phyloP scores from a whole-genome alignment of 2,797 vertebrate genomes.

The Manis crassicaudata region DNA sequence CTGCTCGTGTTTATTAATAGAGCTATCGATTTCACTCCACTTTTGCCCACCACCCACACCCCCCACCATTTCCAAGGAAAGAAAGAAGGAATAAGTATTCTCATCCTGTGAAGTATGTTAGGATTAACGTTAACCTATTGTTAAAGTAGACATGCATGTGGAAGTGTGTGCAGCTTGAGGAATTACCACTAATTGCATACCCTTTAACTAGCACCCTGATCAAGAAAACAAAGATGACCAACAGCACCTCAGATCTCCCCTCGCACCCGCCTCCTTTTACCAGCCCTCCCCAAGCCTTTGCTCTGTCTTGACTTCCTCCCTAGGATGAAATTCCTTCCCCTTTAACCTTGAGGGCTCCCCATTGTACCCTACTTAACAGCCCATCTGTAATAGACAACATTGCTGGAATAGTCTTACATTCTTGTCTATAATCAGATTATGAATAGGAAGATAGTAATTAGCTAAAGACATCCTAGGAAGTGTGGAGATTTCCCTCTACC shows the following conservation, averaged over 20 bases:
- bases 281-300: background rate
- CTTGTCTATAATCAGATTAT: background rate
- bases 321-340: background rate
- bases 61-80: background rate
- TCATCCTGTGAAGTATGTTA: background rate
- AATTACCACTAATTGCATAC: background rate
- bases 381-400: background rate
- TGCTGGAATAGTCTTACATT: background rate
- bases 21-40: background rate
- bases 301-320: background rate
- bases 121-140: background rate
- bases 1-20: slow-evolving; percentile 31
- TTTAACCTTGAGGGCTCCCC: background rate
- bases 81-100: background rate
- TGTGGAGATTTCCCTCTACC: background rate
- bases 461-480: background rate
- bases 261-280: background rate
- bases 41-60: background rate
- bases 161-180: background rate
- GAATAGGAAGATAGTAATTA: slow-evolving; percentile 29
- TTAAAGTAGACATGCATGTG: background rate
- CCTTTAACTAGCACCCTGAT: background rate
- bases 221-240: background rate
- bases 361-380: background rate
- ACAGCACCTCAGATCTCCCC: too few relatives aligned